Base-by-base conservation (phyloP, 2,888 invertebrate species). In the Bombyx huttoni region DNA sequence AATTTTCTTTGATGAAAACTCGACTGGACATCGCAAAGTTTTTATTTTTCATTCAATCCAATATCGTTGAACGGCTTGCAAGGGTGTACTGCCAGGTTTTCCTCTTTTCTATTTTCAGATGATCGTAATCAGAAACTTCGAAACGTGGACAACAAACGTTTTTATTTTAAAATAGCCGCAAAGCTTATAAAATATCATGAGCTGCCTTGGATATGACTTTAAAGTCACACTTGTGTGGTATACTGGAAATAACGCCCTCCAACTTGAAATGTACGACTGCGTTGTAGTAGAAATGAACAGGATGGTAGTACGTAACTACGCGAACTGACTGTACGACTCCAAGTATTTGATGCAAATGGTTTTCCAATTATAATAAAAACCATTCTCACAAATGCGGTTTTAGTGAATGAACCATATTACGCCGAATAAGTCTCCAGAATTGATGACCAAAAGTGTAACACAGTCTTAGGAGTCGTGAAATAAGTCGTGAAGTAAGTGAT, bases 1-100 rank as follows among this genome's bases (percentile, higher is more conserved):
- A 80, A 84, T 86, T 82, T 83, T 82, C 82, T 79, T 83, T 85
- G 82, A 85, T 83, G 81, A 81, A 83, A 83, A 75, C 81, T 76
- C 74, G 71, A 69, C 69, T 71, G 71, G 73, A 75, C 75, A 74
- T 69, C 69, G 68, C 70, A 76, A 69, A 60, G 74, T 67, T 77
- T 81, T 80, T 82, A 83, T 77, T 82, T 86, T 82, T 82, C 66
- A 77, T 79, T 67, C 75, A 75, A 84, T 81, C 74, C 74, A 76
- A 83, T 81, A 78, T 76, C 70, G 73, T 67, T 65, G 70, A 70
- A 72, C 69, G 70, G 70, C 67, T 68, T 66, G 70, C 71, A 68
- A 67, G 67, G 67, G 61, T 62, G 66, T 67, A 62, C 65, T 65
- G 56, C 65, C 59, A 60, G 60, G 62, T 63, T 64, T 64, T 53